Evolutionary conservation across 2,888 invertebrate genomes (phyloP), one percentile per base, ranked within the genome.

Genomic region (Schizaphis graminum): DNA sequence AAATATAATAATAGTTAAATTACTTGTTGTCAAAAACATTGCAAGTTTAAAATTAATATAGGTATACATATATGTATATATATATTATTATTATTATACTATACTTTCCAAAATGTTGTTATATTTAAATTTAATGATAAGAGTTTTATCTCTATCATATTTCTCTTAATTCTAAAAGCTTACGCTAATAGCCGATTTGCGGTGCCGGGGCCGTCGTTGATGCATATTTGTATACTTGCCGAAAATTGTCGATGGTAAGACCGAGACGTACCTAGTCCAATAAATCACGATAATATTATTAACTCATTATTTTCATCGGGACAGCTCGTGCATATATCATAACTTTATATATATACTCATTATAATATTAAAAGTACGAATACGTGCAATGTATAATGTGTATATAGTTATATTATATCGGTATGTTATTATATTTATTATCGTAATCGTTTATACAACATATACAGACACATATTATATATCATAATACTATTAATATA

Each of bases 401-500:
- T 41, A 26, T 28, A 61, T 28, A 61, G 8, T 28, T 77, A 41
- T 77, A 35, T 35, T 77, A 35, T 2, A 77, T 35, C 0, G 77
- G 35, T 77, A 21, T 77, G 77, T 77, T 77, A 77, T 77, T 77
- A 77, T 77, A 77, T 77, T 77, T 77, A 77, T 35, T 35, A 77
- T 77, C 21, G 35, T 35, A 77, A 77, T 77, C 77, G 77, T 77
- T 77, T 77, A 77, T 77, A 35, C 21, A 77, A 61, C 8, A 35
- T 35, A 7, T 7, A 77, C 8, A 35, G 35, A n/a, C 5, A 67
- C 5, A n/a, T 16, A 67, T 67, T n/a, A 67, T 16, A 67, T 35
- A 77, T 77, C 77, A 77, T n/a, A 35, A 8, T 35, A 35, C 21
- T 77, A 77, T 21, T n/a, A n/a, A n/a, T n/a, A n/a, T n/a, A n/a